These are phyloP conservation scores for Scortum barcoo DNA, from an alignment of 2,113 vertebrate genomes.

Conservation along the genomic window DNA sequence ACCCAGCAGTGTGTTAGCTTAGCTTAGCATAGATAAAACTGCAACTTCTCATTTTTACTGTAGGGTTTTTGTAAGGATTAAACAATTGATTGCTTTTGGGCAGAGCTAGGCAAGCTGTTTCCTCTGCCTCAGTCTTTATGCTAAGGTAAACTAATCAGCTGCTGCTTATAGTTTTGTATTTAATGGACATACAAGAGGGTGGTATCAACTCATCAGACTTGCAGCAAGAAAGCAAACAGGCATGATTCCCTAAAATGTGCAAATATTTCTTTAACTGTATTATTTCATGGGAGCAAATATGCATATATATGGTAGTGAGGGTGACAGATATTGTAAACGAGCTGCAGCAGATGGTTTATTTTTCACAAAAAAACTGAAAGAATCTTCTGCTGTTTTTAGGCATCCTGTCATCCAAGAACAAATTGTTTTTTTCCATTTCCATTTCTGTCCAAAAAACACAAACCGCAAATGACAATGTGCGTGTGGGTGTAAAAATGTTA, in stretches of 20 bases:
- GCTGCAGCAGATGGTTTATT: background rate
- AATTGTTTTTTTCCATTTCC: conserved; percentile 44
- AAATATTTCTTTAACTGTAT: background rate
- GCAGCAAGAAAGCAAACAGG: background rate
- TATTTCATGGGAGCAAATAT: conserved; percentile 4
- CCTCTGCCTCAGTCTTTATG: background rate
- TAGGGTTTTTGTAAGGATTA: background rate
- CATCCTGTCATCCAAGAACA: conserved; percentile 34
- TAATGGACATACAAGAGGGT: background rate
- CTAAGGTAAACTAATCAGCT: conserved; percentile 4
- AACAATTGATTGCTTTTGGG: background rate
- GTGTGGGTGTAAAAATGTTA: conserved; percentile 37
- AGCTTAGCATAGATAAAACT: background rate
- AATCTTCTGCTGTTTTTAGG: background rate
- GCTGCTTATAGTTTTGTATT: conserved; percentile 4
- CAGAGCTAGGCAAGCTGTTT: background rate
- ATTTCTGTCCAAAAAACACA: conserved; percentile 27
- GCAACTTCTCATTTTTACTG: background rate
- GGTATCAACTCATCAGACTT: background rate
- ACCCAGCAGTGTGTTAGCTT: background rate
- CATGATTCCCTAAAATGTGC: background rate
- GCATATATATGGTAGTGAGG: background rate
- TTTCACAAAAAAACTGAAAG: background rate
- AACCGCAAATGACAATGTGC: conserved; percentile 38
- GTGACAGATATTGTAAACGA: background rate